These are phyloP conservation scores for Myoxocephalus aenaeus DNA, from an alignment of 2,797 vertebrate species.

Conservation along the genomic window DNA sequence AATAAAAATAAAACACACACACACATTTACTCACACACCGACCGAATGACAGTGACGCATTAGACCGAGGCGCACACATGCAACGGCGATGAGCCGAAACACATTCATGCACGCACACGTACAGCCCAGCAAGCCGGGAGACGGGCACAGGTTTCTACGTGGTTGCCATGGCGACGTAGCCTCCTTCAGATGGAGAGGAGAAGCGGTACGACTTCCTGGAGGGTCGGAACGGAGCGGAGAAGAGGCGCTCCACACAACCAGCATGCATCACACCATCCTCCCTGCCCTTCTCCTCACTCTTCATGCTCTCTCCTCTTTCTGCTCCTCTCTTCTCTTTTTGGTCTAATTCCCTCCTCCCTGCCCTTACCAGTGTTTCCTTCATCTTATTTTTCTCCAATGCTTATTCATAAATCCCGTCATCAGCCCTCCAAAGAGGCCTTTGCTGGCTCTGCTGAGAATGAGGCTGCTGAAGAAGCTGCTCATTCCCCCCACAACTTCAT, in stretches of 20 bases:
- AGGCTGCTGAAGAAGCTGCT: conserved; percentile 28
- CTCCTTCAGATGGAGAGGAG: conserved; percentile 79
- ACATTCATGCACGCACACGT: conserved; percentile 64
- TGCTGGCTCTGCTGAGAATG: conserved; percentile 4
- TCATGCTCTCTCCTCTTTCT: background rate
- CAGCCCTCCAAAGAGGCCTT: conserved; percentile 19
- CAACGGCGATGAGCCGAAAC: conserved; percentile 37
- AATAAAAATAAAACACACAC: conserved; percentile 20
- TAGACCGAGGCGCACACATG: conserved; percentile 43
- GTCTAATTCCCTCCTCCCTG: conserved; percentile 9
- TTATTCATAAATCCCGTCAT: conserved; percentile 53
- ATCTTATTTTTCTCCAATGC: conserved; percentile 14
- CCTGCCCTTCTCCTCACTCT: conserved; percentile 11
- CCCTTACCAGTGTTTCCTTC: conserved; percentile 12
- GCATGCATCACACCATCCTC: conserved; percentile 42
- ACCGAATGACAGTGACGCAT: conserved; percentile 49
- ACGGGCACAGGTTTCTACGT: conserved; percentile 85
- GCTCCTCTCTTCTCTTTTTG: background rate
- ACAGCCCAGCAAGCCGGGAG: conserved; percentile 79
- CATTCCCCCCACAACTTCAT: conserved; percentile 57
- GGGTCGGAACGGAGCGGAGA: conserved; percentile 72
- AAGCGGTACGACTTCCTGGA: conserved; percentile 80
- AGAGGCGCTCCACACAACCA: conserved; percentile 49
- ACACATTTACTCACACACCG: conserved; percentile 16
- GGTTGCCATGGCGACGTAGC: conserved; percentile 90